A percentile compares a stretch with the other conserved stretches of the same genome.
phyloP scores from a whole-genome alignment of 2,113 vertebrate genomes.

The Actenoides lindsayi region DNA sequence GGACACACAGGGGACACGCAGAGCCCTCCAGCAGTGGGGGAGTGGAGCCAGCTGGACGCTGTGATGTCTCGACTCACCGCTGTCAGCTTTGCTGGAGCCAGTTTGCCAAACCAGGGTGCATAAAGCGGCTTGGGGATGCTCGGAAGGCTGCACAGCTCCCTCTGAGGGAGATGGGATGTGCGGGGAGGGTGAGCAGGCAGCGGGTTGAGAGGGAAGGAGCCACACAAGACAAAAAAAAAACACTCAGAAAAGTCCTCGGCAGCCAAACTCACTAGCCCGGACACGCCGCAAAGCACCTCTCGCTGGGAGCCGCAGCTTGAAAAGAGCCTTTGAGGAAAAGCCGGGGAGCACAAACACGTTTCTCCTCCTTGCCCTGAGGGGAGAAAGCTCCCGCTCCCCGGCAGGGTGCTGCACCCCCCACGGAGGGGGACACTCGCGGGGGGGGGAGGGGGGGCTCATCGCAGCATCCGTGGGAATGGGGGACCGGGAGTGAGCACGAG shows the following conservation, averaged over 20 bases:
- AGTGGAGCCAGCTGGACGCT: conserved; percentile 34
- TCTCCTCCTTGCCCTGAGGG: conserved; percentile 22
- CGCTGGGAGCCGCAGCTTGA: background rate
- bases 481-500: rapidly evolving
- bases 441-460: background rate
- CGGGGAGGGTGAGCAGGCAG: background rate
- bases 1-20: background rate
- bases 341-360: background rate
- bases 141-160: background rate
- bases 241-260: background rate
- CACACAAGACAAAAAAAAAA: background rate
- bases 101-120: background rate
- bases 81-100: background rate
- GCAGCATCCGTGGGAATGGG: background rate
- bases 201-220: background rate
- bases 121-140: background rate
- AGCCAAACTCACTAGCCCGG: conserved; percentile 48
- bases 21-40: background rate
- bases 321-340: conserved; percentile 48
- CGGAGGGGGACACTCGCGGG: background rate
- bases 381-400: background rate
- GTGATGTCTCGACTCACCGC: background rate
- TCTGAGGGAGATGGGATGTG: background rate
- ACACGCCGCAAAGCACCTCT: background rate
- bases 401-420: background rate